A percentile compares a stretch with the other conserved stretches of the same genome.
These are phyloP conservation scores for Cuniculus paca DNA, from an alignment of 2,797 vertebrate species.

Conservation along the genomic window DNA sequence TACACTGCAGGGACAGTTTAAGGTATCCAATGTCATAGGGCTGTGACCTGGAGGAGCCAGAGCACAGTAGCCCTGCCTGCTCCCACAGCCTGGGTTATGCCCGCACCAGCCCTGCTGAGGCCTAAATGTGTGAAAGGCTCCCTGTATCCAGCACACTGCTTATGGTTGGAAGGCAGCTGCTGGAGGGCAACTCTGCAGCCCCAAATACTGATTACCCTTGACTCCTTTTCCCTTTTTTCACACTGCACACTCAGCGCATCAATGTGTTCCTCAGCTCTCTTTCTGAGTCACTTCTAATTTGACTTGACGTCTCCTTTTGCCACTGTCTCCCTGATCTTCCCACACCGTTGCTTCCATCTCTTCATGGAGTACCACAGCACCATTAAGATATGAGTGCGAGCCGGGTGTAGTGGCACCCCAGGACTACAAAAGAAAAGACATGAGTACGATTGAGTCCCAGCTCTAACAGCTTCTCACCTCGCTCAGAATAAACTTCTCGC, in stretches of 20 bases:
- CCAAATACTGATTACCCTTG: neutral
- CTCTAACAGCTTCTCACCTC: rapidly evolving
- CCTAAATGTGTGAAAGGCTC: neutral
- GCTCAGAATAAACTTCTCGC: neutral
- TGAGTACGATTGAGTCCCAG: no score
- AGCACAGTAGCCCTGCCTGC: neutral
- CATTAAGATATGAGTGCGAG: neutral
- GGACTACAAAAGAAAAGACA: neutral
- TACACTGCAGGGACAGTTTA: neutral
- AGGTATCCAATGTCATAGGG: neutral
- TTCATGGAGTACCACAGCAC: neutral
- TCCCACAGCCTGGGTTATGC: neutral
- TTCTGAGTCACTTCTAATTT: neutral
- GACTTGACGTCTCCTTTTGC: neutral
- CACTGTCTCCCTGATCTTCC: neutral
- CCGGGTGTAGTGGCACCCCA: neutral
- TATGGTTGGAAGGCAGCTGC: neutral
- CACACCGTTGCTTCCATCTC: neutral
- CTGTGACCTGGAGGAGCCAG: neutral
- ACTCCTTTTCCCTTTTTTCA: neutral
- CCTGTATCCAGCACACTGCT: neutral
- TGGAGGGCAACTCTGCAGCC: neutral
- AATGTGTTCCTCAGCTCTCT: neutral
- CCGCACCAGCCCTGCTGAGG: neutral
- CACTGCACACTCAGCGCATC: neutral